phyloP scores from a whole-genome alignment of 2,888 invertebrate genomes.

The Spodoptera exigua region DNA sequence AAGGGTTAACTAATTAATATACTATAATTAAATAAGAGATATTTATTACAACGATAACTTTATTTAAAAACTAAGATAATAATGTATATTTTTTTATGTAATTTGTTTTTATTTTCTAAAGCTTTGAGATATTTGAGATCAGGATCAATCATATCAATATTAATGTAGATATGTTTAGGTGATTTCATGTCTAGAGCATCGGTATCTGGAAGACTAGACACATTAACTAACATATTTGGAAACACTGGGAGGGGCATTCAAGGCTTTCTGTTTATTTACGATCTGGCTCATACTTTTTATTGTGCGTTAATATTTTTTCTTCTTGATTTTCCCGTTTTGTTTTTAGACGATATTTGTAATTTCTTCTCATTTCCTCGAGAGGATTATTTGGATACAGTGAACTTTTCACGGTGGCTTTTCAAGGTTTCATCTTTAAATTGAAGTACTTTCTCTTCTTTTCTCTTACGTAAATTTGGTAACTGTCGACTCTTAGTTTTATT shows the following conservation, averaged over 20 bases:
- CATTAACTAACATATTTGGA: slow-evolving; percentile 23
- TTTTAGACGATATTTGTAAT: neutral
- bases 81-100: too few species aligned
- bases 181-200: too few species aligned
- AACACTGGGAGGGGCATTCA: slow-evolving; percentile 16
- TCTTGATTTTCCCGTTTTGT: neutral
- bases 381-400: neutral
- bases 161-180: too few species aligned
- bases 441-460: slow-evolving; percentile 3
- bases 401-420: too few species aligned
- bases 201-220: slow-evolving; percentile 57
- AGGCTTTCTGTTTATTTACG: slow-evolving; percentile 7
- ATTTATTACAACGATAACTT: too few species aligned
- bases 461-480: neutral
- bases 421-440: slow-evolving; percentile 1
- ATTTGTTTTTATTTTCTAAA: slow-evolving; percentile 63
- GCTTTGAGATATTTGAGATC: too few species aligned
- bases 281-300: too few species aligned
- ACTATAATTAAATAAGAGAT: too few species aligned
- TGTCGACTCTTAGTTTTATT: slow-evolving; percentile 9
- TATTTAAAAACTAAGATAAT: too few species aligned
- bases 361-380: slow-evolving; percentile 3
- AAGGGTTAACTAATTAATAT: too few species aligned
- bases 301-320: neutral
- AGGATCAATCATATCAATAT: too few species aligned